phyloP scores from a whole-genome alignment of 2,113 vertebrate genomes.

The Thomomys bottae region DNA sequence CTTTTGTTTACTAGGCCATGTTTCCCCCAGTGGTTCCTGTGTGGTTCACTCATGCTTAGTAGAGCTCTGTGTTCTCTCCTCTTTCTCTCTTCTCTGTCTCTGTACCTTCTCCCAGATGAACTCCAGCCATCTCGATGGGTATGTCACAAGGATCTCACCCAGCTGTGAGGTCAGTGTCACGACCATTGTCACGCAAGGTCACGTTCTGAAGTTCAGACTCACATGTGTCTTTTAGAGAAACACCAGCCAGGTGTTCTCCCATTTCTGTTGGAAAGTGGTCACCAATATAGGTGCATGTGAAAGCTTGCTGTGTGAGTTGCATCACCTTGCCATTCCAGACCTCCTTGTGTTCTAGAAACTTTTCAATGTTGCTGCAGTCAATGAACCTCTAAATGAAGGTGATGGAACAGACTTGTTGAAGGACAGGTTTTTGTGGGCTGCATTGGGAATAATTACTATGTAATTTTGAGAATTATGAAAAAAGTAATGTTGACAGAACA shows the following conservation, averaged over 20 bases:
- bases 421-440: not conserved
- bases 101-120: not conserved
- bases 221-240: not conserved
- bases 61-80: too few species aligned
- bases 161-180: too few species aligned
- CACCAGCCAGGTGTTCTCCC: not conserved
- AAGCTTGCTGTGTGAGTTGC: rapidly evolving
- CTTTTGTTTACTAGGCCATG: too few species aligned
- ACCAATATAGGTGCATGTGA: rapidly evolving
- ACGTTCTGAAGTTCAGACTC: not conserved
- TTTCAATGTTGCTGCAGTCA: not conserved
- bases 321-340: not conserved
- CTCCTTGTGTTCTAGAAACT: not conserved
- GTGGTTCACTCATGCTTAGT: too few species aligned
- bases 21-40: too few species aligned
- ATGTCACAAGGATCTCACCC: too few species aligned
- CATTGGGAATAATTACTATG: not conserved
- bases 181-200: not conserved
- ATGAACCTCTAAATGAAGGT: not conserved
- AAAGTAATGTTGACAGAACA: not conserved
- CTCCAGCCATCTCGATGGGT: too few species aligned
- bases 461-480: not conserved
- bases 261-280: not conserved
- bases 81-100: too few species aligned
- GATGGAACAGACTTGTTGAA: not conserved